Conservation (phyloP, 2,113 vertebrate genomes). For the Pseudolaguvia tuberculata region DNA sequence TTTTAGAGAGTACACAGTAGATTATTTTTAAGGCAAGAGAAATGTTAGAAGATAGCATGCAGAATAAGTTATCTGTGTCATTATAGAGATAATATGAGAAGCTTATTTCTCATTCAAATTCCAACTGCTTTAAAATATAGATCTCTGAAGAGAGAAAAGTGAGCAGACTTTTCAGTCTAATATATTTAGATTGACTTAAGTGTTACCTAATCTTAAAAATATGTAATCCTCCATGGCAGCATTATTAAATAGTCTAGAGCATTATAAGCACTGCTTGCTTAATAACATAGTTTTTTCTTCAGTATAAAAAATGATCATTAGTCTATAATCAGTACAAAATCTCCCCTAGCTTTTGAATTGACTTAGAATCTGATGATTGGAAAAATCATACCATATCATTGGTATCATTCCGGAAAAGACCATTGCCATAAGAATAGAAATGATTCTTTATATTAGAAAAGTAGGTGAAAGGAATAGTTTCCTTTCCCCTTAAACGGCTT, state of each 20-base stretch:
- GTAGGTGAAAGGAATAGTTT: too few relatives aligned
- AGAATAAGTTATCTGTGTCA: not conserved
- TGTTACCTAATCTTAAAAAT: not conserved
- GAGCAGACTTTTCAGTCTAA: not conserved
- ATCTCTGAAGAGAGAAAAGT: too few relatives aligned
- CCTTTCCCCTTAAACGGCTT: too few relatives aligned
- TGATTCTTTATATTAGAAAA: not conserved
- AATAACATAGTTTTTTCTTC: not conserved
- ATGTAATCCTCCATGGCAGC: not conserved
- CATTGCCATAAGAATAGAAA: not conserved
- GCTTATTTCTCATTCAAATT: slow-evolving; percentile 6
- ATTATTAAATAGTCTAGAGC: not conserved
- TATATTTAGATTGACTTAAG: not conserved
- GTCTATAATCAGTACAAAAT: not conserved
- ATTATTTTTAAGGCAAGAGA: slow-evolving; percentile 1
- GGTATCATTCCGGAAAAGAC: not conserved
- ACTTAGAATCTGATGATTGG: not conserved
- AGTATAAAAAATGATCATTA: not conserved
- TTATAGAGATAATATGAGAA: not conserved
- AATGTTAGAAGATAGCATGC: not conserved
- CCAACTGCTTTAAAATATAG: not conserved
- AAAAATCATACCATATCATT: slow-evolving; percentile 1
- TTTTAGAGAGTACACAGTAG: not conserved
- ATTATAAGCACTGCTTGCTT: not conserved
- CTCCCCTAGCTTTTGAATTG: not conserved